Base-by-base conservation (phyloP, 2,888 invertebrate genomes). In the Acleris literana region DNA sequence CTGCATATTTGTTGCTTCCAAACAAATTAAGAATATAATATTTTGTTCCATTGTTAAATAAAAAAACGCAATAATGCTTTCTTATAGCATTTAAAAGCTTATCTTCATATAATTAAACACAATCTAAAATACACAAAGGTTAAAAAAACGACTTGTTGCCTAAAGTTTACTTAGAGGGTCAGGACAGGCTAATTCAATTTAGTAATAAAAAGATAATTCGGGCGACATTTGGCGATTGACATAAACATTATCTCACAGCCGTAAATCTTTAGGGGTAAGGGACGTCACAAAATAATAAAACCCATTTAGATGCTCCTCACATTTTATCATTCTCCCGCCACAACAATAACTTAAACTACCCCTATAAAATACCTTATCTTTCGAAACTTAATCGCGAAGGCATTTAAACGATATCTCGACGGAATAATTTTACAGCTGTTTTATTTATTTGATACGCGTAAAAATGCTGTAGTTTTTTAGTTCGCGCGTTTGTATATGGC, bases 281-380 rank as follows among this genome's bases (percentile, higher is more conserved):
- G 52, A 29, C 65, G 51, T 64, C 59, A 52, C 48, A 59, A 43
- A 33, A 59, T 51, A 22, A 59, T 54, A 55, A 60, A 51, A 22
- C 17, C 49, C 29, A 65, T 65, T 65, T 56, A 52, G 51, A 61
- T 65, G 60, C 65, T 51, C 22, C 29, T 46, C 65, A 29, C 51
- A 49, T 51, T 44, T 56, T 59, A 54, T 55, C 33, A 25, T 39
- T 13, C 22, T 46, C 9, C 18, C 18, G 51, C 59, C 49, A 44
- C 18, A 43, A 54, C 48, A 55, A 64, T 60, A 59, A 64, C 58
- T 33, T 43, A 48, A 3, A 39, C 62, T 3, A 55, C 65, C 65
- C 60, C 51, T 51, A 61, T 65, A 61, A 65, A 65, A 65, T 18
- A 51, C 65, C 51, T 65, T 65, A 65, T 65, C 65, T 20, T 65